These are phyloP conservation scores for Nylanderia fulva DNA, from an alignment of 1,140 invertebrate species.

Conservation along the genomic window DNA sequence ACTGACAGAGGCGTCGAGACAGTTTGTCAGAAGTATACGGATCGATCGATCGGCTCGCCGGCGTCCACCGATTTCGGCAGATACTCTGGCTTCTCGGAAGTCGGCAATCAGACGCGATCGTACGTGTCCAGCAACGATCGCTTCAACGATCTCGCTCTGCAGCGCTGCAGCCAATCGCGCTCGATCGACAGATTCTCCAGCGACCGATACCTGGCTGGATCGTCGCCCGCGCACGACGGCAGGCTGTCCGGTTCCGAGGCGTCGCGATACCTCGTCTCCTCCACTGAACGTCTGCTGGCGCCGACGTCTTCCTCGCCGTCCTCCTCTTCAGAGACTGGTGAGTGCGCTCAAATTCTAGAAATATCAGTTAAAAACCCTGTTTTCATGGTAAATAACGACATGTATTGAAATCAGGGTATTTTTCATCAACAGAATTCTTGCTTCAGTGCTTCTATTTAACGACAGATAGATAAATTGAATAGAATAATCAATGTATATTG, in stretches of 20 bases:
- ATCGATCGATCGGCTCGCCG: conserved; percentile 78
- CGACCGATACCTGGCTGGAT: conserved; percentile 78
- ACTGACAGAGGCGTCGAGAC: conserved; percentile 75
- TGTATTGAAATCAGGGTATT: too few species aligned
- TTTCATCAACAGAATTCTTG: not conserved
- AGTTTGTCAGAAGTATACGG: conserved; percentile 79
- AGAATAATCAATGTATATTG: not conserved
- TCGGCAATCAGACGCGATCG: conserved; percentile 62
- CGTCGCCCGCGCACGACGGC: conserved; percentile 75
- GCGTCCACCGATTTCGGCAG: conserved; percentile 77
- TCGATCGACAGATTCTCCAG: conserved; percentile 82
- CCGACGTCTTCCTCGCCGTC: conserved; percentile 84
- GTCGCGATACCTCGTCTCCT: conserved; percentile 70
- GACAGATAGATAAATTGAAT: not conserved
- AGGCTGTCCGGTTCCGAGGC: conserved; percentile 59
- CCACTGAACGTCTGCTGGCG: conserved; percentile 81
- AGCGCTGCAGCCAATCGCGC: conserved; percentile 85
- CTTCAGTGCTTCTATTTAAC: too few species aligned
- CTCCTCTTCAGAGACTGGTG: conserved; percentile 85
- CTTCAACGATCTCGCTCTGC: conserved; percentile 86
- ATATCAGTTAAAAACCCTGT: not conserved
- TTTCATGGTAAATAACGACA: too few species aligned
- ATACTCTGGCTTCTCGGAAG: conserved; percentile 77
- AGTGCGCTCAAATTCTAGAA: not conserved
- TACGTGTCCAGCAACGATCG: conserved; percentile 83